Base-by-base conservation (phyloP, 2,113 vertebrate species). In the Grus americana region DNA sequence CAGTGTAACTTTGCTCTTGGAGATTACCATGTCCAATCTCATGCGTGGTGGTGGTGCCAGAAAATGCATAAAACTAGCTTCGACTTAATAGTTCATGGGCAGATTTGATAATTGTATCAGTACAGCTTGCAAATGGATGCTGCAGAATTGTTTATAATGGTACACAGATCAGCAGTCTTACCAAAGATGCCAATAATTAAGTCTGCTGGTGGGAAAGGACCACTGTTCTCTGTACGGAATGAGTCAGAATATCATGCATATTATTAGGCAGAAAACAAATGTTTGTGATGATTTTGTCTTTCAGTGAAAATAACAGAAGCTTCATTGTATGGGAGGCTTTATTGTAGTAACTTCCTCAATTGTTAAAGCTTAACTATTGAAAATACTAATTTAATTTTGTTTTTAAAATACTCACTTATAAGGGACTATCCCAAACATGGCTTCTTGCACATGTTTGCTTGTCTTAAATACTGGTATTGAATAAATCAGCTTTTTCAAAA, bases 241-340 rank as follows among this genome's bases (percentile, higher is more conserved):
- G 70, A 88, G 67, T 95, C 55, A 67, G 86, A 91, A 36, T 34
- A 29, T 80, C 42, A 6, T 42, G 50, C 22, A 9, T 70, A 8
- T 61, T 92, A 29, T 75, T 84, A 75, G 73, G 65, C 76, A 85
- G 80, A 92, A 92, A 68, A 89, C 78, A 95, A 94, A 91, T 72
- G 72, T 92, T 94, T 95, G 81, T 44, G 59, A 58, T 92, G 70
- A 66, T 89, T 95, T 95, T 89, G 78, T 89, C 4, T 90, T 72
- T 90, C 62, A 55, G 15, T 79, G 59, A 86, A 94, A 94, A 89
- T 59, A 67, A 24, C 42, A 12, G 32, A 71, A 95, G 49, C 70
- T 95, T 94, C 47, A 65, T 54, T 96, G 61, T 90, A 49, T 65
- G 50, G 57, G 36, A 93, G 27, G 29, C 50, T 78, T 73, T 92